phyloP scores from a whole-genome alignment of 37 sponge, comb jelly and placozoan genomes.

The Bolinopsis microptera region DNA sequence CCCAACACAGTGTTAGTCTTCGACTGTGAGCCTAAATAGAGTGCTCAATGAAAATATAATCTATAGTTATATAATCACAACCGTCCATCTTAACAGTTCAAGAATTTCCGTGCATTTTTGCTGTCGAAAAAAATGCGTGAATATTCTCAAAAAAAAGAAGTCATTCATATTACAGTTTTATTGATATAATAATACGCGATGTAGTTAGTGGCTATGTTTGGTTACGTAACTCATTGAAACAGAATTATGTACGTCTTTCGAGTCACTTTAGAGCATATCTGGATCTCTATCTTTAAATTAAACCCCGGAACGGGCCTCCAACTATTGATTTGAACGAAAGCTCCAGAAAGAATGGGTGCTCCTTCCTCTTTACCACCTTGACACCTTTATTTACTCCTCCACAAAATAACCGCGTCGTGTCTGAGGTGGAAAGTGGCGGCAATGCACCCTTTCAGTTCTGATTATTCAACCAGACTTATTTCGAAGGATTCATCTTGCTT shows the following conservation, averaged over 20 bases:
- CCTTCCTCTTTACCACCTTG: background rate
- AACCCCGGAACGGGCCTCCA: background rate
- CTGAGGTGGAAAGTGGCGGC: too few species aligned
- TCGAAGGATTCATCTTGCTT: background rate
- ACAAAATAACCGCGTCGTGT: too few species aligned
- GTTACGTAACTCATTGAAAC: background rate
- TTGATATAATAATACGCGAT: background rate
- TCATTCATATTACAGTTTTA: background rate
- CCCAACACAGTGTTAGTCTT: background rate
- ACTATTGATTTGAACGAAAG: background rate
- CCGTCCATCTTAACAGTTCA: background rate
- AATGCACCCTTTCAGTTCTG: too few species aligned
- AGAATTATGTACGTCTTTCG: background rate
- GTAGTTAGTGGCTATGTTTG: background rate
- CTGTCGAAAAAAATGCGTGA: background rate
- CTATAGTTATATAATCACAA: background rate
- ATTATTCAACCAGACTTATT: background rate
- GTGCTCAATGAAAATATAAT: background rate
- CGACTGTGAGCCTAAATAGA: background rate
- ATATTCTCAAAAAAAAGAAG: too few species aligned
- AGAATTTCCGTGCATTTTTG: background rate
- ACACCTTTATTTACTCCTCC: background rate
- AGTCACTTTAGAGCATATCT: background rate
- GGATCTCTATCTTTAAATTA: background rate
- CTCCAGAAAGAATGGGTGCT: background rate